Base-by-base conservation (phyloP, 2,113 vertebrate species). In the Ammodytes marinus region DNA sequence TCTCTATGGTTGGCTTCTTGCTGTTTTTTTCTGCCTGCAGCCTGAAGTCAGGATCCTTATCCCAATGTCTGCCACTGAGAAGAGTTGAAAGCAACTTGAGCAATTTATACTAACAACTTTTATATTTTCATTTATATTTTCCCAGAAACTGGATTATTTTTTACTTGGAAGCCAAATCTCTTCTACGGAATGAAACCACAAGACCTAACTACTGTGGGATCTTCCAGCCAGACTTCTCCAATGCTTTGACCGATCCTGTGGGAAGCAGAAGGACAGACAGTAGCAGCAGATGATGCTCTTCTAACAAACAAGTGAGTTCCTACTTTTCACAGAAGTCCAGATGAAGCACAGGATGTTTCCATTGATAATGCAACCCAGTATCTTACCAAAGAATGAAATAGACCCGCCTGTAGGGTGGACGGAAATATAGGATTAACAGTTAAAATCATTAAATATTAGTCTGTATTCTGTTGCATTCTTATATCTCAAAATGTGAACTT, bases 241-340 rank as follows among this genome's bases (percentile, higher is more conserved):
- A 49, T 47, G 64, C 52, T 74, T 52, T 63, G 55, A 79, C 52
- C 7, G 7, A 65, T 17, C 11, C 45, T 59, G 47, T 19, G 58
- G 66, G 61, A 79, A 19, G 64, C 47, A 79, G 35, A 60, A 43
- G 73, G 70, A 81, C 10, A 65, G 58, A 85, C 39, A 42, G 27
- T 27, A 27, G 11, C 19, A 68, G 40, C 10, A 50, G 35, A 15
- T 45, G 19, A 60, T 5, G 14, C 0, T 74, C 40, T 46, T 57
- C 17, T 7, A 53, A 35, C 54, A 52, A 27, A 53, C 14, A 80
- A 73, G 89, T 85, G 73, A 85, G 86, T 90, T 52, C 27, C 27
- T 27, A 47, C 49, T 68, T 69, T 67, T 66, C 8, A 61, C 59
- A 50, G 7, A 50, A 14, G n/a, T 19, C 53, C 15, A 73, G 53